phyloP scores from a whole-genome alignment of 2,797 vertebrate genomes.

The Tauraco hartlaubi region DNA sequence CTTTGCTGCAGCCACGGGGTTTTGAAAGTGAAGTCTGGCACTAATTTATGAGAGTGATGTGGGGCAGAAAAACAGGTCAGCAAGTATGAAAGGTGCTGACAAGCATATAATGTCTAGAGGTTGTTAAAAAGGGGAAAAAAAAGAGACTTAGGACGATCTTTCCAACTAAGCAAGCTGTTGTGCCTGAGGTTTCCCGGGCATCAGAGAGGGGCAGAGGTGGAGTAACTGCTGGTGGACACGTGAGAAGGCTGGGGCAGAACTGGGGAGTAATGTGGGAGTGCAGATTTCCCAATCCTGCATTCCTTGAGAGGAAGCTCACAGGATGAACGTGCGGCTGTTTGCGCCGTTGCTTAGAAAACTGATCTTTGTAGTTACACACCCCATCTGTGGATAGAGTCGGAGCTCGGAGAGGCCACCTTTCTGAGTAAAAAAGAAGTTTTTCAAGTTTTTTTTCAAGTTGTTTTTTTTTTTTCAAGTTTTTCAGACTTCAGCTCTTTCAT shows the following conservation, averaged over 20 bases:
- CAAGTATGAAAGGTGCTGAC: slow-evolving; percentile 33
- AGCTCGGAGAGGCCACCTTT: not conserved
- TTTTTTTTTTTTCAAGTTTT: no score
- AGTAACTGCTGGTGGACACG: not conserved
- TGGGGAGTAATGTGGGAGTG: not conserved
- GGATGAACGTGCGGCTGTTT: accelerated
- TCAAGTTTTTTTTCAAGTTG: no score
- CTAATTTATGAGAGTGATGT: not conserved
- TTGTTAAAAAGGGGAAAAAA: not conserved
- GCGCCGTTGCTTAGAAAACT: not conserved
- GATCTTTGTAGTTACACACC: not conserved
- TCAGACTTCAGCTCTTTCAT: not conserved
- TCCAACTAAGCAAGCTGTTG: not conserved
- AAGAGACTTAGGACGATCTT: not conserved
- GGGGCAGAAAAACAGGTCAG: not conserved
- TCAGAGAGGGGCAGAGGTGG: not conserved
- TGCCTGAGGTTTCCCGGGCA: not conserved
- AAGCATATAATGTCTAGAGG: not conserved
- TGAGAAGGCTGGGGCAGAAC: no score
- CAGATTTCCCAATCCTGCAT: accelerated
- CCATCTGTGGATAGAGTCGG: accelerated
- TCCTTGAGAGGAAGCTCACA: not conserved
- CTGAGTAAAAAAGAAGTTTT: no score
- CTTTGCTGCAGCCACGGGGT: not conserved
- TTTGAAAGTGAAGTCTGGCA: not conserved